These are phyloP conservation scores for Adrianichthys oophorus DNA, from an alignment of 2,797 vertebrate species.

Conservation along the genomic window DNA sequence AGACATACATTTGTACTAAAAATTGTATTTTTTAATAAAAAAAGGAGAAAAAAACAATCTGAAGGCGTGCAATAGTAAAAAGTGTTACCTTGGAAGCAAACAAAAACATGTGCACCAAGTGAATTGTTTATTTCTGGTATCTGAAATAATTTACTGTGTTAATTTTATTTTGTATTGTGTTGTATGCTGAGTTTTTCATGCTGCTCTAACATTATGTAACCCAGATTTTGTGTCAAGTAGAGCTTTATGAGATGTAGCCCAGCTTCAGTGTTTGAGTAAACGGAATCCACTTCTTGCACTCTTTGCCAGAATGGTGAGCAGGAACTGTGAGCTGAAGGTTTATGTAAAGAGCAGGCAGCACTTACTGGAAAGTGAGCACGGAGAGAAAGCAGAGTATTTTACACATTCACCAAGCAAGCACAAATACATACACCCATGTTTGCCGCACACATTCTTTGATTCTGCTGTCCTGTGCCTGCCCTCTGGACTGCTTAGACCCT, in stretches of 20 bases:
- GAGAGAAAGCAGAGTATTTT: slow-evolving; percentile 7
- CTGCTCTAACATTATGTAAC: slow-evolving; percentile 17
- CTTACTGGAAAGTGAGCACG: slow-evolving; percentile 4
- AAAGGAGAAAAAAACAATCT: too few species aligned
- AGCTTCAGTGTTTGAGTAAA: slow-evolving; percentile 17
- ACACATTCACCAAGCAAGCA: slow-evolving; percentile 23
- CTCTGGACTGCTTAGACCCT: slow-evolving; percentile 44
- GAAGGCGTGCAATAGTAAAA: too few species aligned
- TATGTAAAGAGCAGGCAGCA: slow-evolving; percentile 6
- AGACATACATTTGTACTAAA: too few species aligned
- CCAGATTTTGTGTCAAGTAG: slow-evolving; percentile 12
- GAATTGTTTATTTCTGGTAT: too few species aligned
- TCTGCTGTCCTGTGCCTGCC: slow-evolving; percentile 30
- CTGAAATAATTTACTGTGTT: too few species aligned
- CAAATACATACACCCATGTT: slow-evolving; percentile 50
- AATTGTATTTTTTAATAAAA: too few species aligned
- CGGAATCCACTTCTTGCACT: slow-evolving; percentile 21
- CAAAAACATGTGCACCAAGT: too few species aligned
- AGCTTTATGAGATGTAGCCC: slow-evolving; percentile 11
- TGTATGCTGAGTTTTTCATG: slow-evolving; percentile 5
- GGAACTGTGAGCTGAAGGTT: slow-evolving; percentile 7
- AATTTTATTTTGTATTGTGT: background rate
- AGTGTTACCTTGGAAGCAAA: too few species aligned
- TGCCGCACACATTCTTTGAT: slow-evolving; percentile 48
- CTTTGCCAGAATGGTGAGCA: slow-evolving; percentile 24